Conservation (phyloP, 92 coral and sea anemone genomes). For the Palythoa grandis region DNA sequence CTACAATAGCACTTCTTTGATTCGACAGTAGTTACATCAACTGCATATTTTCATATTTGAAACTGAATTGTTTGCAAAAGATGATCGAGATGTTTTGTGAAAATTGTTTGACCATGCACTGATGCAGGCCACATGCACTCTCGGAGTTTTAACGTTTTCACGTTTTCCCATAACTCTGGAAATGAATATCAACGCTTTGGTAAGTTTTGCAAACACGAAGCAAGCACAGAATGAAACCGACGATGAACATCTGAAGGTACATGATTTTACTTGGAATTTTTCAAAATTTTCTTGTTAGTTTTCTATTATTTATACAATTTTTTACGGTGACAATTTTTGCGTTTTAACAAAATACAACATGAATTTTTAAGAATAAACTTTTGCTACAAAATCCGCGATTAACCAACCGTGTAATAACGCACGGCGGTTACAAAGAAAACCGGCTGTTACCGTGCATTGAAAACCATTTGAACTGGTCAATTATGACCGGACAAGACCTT, state of each 20-base stretch:
- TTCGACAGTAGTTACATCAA: not conserved
- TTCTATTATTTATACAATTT: not conserved
- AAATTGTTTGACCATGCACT: not conserved
- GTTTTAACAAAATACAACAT: not conserved
- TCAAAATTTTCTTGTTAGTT: not conserved
- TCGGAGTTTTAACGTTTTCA: not conserved
- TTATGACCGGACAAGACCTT: not conserved
- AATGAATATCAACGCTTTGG: not conserved
- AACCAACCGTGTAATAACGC: not conserved
- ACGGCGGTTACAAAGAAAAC: not conserved
- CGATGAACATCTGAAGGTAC: not conserved
- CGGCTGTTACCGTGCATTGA: not conserved
- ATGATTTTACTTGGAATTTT: not conserved
- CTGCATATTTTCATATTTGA: not conserved
- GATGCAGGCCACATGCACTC: not conserved
- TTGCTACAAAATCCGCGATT: not conserved
- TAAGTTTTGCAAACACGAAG: conserved; percentile 1
- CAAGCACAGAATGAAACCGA: not conserved
- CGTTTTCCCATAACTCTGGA: not conserved
- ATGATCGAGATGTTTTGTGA: not conserved
- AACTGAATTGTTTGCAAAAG: not conserved
- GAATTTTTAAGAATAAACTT: not conserved
- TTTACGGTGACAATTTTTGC: not conserved
- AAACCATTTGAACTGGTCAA: not conserved
- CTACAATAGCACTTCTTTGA: not conserved